phyloP scores from a whole-genome alignment of 2,888 invertebrate genomes.

The Drosophila prolongata region DNA sequence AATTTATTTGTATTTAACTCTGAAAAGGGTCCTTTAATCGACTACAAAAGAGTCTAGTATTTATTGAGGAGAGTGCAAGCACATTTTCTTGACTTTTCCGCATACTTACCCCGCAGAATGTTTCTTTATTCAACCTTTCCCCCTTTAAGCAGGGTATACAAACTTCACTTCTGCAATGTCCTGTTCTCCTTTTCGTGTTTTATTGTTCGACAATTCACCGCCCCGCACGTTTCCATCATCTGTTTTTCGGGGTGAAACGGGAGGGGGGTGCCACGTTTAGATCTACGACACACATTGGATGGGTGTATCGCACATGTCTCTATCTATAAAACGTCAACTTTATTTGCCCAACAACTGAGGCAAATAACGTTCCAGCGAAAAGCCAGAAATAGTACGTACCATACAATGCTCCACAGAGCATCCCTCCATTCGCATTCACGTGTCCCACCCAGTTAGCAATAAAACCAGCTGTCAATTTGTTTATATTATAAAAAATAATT shows the following conservation, averaged over 20 bases:
- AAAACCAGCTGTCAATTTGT: slow-evolving; percentile 78
- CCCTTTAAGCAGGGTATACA: slow-evolving; percentile 29
- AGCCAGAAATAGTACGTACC: slow-evolving; percentile 1
- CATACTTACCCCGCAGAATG: slow-evolving; percentile 23
- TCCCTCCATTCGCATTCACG: slow-evolving; percentile 15
- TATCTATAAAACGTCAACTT: slow-evolving; percentile 78
- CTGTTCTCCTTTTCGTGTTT: slow-evolving; percentile 43
- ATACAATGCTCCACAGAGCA: slow-evolving; percentile 1
- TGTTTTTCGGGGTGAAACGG: slow-evolving; percentile 15
- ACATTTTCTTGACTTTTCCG: slow-evolving; percentile 21
- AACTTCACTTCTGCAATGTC: slow-evolving; percentile 20
- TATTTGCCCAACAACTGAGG: slow-evolving; percentile 73
- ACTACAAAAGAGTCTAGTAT: slow-evolving; percentile 26
- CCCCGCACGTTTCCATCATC: slow-evolving; percentile 48
- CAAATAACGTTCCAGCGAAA: slow-evolving; percentile 27
- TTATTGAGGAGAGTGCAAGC: slow-evolving; percentile 32
- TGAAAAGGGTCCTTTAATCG: slow-evolving; percentile 14
- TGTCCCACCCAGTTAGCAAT: slow-evolving; percentile 50
- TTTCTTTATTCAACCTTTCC: slow-evolving; percentile 7
- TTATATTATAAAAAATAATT: slow-evolving; percentile 77
- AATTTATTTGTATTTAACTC: background rate
- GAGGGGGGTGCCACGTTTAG: slow-evolving; percentile 26
- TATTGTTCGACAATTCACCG: slow-evolving; percentile 44
- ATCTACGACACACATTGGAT: slow-evolving; percentile 38
- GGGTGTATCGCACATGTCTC: slow-evolving; percentile 69